Evolutionary conservation across 1,140 invertebrate genomes (phyloP).

Genomic region (Drosophila lacertosa): DNA sequence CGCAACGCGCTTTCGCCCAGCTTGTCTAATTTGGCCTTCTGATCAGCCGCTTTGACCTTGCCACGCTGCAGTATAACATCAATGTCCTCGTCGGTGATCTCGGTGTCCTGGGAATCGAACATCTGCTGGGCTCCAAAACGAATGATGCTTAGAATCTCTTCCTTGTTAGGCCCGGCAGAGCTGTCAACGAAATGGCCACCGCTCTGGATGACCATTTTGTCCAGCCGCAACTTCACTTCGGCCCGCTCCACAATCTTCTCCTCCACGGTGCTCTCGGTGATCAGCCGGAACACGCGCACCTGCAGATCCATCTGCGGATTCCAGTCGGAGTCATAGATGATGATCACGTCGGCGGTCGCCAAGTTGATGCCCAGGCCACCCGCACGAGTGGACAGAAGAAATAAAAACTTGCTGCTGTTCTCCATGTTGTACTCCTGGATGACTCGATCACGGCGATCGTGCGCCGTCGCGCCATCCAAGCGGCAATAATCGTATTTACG

Average conservation of each 20-base stretch:
- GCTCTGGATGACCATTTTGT: constrained; percentile 99
- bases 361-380: constrained; percentile 99
- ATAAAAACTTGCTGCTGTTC: constrained; percentile 96
- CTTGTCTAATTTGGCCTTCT: constrained; percentile 95
- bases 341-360: constrained; percentile 98
- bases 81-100: constrained; percentile 99
- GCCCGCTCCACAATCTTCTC: constrained; percentile 99
- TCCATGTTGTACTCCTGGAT: constrained; percentile 98
- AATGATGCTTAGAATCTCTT: constrained; percentile 99
- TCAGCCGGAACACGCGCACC: constrained; percentile 94
- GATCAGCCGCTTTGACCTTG: constrained; percentile 95
- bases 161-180: constrained; percentile 96
- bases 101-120: constrained; percentile 98
- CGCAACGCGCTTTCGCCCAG: constrained; percentile 96
- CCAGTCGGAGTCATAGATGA: constrained; percentile 99
- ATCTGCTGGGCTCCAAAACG: constrained; percentile 99
- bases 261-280: constrained; percentile 99
- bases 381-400: constrained; percentile 99
- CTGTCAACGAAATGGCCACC: constrained; percentile 94
- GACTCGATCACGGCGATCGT: constrained; percentile 97
- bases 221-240: constrained; percentile 97
- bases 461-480: constrained; percentile 98
- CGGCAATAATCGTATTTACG: constrained; percentile 95
- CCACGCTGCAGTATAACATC: constrained; percentile 96
- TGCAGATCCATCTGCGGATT: constrained; percentile 99